Evolutionary conservation across 1,140 invertebrate species (phyloP).

Genomic region (Bombus waltoni): DNA sequence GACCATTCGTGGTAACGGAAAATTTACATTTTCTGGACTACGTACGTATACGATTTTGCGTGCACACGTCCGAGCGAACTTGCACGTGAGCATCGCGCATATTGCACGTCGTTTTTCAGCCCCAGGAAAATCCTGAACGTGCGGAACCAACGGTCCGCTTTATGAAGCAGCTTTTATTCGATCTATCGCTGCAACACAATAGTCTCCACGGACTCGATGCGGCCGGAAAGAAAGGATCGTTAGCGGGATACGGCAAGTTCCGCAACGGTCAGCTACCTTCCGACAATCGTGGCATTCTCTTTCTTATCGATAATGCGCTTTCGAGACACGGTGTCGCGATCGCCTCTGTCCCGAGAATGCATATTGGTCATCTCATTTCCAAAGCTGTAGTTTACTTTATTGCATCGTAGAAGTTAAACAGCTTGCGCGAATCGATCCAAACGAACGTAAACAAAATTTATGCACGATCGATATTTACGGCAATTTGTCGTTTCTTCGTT

Average conservation of each 20-base stretch:
- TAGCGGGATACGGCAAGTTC: conserved; percentile 11
- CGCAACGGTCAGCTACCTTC: conserved; percentile 10
- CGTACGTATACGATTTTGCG: not conserved
- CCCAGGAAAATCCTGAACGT: conserved; percentile 20
- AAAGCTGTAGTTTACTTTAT: not conserved
- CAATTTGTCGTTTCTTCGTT: not conserved
- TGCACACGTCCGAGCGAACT: not conserved
- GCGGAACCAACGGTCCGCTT: conserved; percentile 14
- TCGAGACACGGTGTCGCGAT: not conserved
- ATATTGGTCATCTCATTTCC: no score
- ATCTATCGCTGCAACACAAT: conserved; percentile 24
- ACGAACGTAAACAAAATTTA: not conserved
- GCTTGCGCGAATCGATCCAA: not conserved
- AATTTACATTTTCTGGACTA: conserved; percentile 11
- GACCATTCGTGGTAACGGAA: not conserved
- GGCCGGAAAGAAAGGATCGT: conserved; percentile 24
- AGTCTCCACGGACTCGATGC: not conserved
- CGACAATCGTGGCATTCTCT: not conserved
- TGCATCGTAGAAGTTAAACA: not conserved
- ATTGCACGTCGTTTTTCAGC: conserved; percentile 11
- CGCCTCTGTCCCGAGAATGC: not conserved
- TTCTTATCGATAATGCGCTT: not conserved
- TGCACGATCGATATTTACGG: not conserved
- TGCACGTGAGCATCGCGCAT: not conserved
- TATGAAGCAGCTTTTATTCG: not conserved